phyloP scores from a whole-genome alignment of 2,888 invertebrate genomes.

The Muschampia plurimacula region DNA sequence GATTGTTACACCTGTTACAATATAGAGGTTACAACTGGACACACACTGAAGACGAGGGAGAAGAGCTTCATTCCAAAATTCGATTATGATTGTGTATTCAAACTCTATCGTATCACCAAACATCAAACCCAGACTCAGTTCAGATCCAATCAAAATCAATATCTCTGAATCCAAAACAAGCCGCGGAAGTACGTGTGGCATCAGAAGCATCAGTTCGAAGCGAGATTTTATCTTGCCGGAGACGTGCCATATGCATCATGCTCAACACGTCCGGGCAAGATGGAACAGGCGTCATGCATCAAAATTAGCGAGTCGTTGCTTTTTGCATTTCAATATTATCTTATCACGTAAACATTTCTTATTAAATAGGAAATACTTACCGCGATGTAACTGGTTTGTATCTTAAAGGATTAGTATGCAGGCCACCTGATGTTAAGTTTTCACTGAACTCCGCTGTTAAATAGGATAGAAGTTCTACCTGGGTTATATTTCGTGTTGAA shows the following conservation, averaged over 20 bases:
- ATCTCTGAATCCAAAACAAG: background rate
- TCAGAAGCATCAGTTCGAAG: background rate
- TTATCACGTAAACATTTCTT: background rate
- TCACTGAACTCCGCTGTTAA: no score
- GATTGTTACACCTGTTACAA: no score
- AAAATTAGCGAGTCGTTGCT: background rate
- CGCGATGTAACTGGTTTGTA: no score
- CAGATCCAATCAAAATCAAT: constrained; percentile 1
- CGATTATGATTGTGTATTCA: no score
- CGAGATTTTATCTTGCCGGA: constrained; percentile 1
- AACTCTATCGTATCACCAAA: background rate
- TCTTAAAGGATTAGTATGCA: background rate
- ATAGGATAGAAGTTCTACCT: no score
- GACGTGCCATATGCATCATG: constrained; percentile 13
- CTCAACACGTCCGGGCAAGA: constrained; percentile 12
- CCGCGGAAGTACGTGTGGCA: background rate
- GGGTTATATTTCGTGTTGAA: no score
- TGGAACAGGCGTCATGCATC: constrained; percentile 11
- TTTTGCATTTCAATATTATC: background rate
- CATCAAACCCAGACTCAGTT: background rate
- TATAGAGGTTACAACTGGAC: no score
- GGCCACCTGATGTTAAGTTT: no score
- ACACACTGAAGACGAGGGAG: background rate
- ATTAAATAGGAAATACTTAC: background rate
- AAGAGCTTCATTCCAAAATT: background rate